phyloP scores from a whole-genome alignment of 1,140 invertebrate species.

The Bursaphelenchus mucronatus region DNA sequence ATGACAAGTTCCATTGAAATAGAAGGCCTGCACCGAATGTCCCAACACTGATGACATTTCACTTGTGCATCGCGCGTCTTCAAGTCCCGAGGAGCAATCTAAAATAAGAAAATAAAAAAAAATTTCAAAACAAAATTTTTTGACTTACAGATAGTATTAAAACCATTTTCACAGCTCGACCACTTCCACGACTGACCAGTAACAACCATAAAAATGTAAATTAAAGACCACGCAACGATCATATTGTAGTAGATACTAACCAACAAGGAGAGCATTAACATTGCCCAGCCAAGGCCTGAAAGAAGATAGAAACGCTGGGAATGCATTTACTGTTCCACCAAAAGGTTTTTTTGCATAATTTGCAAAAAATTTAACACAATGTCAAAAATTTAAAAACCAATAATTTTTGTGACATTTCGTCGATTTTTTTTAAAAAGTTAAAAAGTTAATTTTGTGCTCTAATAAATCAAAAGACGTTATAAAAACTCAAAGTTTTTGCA shows the following conservation, averaged over 20 bases:
- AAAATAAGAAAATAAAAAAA: constrained; percentile 5
- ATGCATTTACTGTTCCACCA: too few relatives aligned
- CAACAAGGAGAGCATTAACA: constrained; percentile 37
- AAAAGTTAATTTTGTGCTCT: background rate
- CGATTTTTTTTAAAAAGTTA: background rate
- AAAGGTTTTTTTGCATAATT: background rate
- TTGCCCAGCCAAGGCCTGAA: constrained; percentile 37
- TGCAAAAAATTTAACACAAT: background rate
- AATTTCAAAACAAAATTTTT: constrained; percentile 8
- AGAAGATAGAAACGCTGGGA: too few relatives aligned
- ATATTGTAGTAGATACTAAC: constrained; percentile 51
- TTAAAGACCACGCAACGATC: constrained; percentile 34
- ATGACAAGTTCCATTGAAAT: constrained; percentile 36
- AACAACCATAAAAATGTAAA: constrained; percentile 42
- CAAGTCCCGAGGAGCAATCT: constrained; percentile 41
- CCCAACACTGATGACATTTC: constrained; percentile 19
- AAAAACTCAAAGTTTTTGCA: background rate
- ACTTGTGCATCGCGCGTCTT: constrained; percentile 36
- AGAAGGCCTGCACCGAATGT: constrained; percentile 28
- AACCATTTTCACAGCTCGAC: constrained; percentile 35
- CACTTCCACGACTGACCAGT: constrained; percentile 28
- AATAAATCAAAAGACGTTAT: background rate
- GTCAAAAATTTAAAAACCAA: background rate
- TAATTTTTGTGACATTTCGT: background rate
- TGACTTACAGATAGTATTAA: constrained; percentile 38